Percentiles rank a stretch among this genome's conserved stretches.
Evolutionary conservation across 2,113 vertebrate species (phyloP).

Genomic region (Cheilinus undulatus): DNA sequence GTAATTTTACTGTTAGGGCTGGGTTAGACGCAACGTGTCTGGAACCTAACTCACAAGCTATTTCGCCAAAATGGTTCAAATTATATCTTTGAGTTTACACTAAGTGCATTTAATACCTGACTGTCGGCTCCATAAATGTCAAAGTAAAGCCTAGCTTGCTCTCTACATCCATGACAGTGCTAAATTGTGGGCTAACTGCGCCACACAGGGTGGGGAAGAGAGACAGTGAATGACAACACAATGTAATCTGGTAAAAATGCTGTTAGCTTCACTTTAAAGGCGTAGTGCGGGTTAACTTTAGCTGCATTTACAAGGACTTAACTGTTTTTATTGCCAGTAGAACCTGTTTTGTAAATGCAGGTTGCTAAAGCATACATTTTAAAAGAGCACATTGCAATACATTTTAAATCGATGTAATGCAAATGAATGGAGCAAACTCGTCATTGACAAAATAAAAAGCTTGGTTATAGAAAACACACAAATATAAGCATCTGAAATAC

Average conservation of each 20-base stretch:
- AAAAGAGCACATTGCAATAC: too few relatives aligned
- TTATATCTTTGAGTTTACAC: not conserved
- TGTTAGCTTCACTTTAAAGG: not conserved
- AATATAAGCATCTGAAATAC: not conserved
- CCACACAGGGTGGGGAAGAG: slow-evolving; percentile 32
- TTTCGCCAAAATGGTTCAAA: not conserved
- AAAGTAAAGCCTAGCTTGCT: not conserved
- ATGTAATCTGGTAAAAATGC: too few relatives aligned
- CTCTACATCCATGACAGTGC: not conserved
- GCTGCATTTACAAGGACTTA: not conserved
- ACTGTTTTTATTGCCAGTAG: not conserved
- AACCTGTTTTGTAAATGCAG: too few relatives aligned
- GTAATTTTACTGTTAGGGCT: not conserved
- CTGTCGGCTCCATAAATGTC: not conserved
- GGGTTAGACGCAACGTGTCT: not conserved
- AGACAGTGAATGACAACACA: not conserved
- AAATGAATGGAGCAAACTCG: too few relatives aligned
- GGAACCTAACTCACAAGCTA: not conserved
- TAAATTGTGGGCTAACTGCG: slow-evolving; percentile 12
- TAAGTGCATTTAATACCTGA: too few relatives aligned
- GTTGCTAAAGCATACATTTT: too few relatives aligned
- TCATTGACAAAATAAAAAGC: not conserved
- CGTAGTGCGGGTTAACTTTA: not conserved
- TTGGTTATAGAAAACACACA: not conserved
- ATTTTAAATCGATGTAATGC: too few relatives aligned